Evolutionary conservation across 2,797 vertebrate species (phyloP).

Genomic region (Eulemur coronatus): DNA sequence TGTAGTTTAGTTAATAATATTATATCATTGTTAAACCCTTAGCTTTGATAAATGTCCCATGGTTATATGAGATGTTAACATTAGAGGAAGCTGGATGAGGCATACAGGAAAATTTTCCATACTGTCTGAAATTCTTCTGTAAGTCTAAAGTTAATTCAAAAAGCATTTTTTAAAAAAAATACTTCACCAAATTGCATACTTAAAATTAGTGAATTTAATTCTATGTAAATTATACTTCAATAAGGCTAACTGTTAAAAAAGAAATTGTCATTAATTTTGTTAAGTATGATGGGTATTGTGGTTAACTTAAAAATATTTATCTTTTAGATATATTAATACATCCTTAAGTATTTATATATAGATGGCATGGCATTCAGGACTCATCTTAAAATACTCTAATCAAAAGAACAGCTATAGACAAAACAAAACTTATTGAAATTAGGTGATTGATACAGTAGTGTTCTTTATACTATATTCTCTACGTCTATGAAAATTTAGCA

Average conservation of each 20-base stretch:
- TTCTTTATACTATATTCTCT: not conserved
- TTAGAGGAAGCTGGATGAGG: not conserved
- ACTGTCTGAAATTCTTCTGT: not conserved
- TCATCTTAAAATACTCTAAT: not conserved
- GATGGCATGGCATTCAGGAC: not conserved
- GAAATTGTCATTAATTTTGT: not conserved
- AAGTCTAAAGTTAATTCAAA: constrained; percentile 35
- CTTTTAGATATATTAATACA: not conserved
- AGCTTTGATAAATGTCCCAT: not conserved
- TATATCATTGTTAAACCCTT: not conserved
- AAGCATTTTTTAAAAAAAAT: not conserved
- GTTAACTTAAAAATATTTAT: not conserved
- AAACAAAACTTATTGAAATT: not conserved
- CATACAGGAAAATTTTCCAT: not conserved
- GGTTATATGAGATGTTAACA: not conserved
- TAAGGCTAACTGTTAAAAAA: not conserved
- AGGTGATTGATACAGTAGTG: not conserved
- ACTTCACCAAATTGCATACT: not conserved
- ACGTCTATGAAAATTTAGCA: not conserved
- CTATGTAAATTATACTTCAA: not conserved
- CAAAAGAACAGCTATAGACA: not conserved
- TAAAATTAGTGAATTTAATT: not conserved
- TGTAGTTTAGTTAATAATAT: not conserved
- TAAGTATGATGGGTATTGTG: not conserved
- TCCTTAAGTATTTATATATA: not conserved